phyloP scores from a whole-genome alignment of 2,113 vertebrate species.

The Prolemur simus region DNA sequence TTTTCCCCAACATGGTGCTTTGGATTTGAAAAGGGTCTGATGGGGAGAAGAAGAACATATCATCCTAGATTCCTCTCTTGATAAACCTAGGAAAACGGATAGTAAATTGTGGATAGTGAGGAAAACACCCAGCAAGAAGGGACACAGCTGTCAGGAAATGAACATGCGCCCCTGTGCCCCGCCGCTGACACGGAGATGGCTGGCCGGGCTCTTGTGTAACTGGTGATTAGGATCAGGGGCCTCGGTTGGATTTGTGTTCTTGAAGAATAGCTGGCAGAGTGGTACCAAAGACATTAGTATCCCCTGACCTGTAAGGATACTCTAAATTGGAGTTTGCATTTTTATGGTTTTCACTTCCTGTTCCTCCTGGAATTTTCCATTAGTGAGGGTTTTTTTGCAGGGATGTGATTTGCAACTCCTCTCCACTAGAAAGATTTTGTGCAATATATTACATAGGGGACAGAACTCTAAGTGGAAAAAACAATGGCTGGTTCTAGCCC shows the following conservation, averaged over 20 bases:
- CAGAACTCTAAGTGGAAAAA: constrained; percentile 64
- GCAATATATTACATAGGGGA: constrained; percentile 55
- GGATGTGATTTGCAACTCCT: constrained; percentile 21
- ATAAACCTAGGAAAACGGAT: constrained; percentile 59
- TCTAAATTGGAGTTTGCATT: neutral
- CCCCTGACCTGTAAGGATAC: neutral
- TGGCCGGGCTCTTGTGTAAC: constrained; percentile 61
- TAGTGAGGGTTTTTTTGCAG: constrained; percentile 69
- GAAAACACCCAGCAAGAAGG: neutral
- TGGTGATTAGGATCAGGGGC: constrained; percentile 37
- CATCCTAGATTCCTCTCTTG: constrained; percentile 67
- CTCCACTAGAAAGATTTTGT: constrained; percentile 58
- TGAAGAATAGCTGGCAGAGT: constrained; percentile 56
- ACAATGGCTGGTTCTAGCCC: constrained; percentile 64
- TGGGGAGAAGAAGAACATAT: neutral
- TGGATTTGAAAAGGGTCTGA: constrained; percentile 69
- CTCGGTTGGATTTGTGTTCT: constrained; percentile 28
- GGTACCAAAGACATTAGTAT: constrained; percentile 72
- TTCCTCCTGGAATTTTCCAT: constrained; percentile 41
- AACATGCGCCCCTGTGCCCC: neutral
- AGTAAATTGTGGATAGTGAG: constrained; percentile 37
- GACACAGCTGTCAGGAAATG: constrained; percentile 47
- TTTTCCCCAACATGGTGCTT: constrained; percentile 77
- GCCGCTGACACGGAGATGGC: neutral
- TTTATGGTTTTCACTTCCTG: neutral